Conservation (phyloP, 2,797 vertebrate species). For the Crypturellus tataupa region DNA sequence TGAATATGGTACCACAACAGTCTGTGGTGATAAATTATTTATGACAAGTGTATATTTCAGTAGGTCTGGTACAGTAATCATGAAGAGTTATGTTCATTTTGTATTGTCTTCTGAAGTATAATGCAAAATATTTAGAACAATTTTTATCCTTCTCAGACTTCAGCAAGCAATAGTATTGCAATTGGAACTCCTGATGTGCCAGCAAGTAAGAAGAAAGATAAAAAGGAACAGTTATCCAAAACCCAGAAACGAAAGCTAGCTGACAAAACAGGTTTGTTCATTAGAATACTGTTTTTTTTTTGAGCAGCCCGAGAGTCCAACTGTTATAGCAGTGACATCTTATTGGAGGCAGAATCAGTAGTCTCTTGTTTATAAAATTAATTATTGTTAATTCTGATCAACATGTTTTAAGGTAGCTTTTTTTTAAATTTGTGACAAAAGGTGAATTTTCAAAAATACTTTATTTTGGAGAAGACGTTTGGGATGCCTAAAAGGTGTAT, state of each 20-base stretch:
- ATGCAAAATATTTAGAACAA: background rate
- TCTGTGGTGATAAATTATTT: background rate
- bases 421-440: background rate
- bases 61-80: background rate
- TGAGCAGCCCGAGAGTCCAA: background rate
- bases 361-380: background rate
- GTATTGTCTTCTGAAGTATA: background rate
- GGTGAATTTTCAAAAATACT: background rate
- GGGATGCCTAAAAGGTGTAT: accelerated
- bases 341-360: background rate
- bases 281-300: background rate
- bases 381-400: background rate
- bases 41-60: background rate
- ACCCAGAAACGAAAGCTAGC: constrained; percentile 95
- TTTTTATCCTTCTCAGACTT: constrained; percentile 79
- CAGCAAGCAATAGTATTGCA: constrained; percentile 81
- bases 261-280: constrained; percentile 89
- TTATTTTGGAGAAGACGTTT: background rate
- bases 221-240: constrained; percentile 96
- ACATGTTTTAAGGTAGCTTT: background rate
- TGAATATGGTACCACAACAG: background rate
- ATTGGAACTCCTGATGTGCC: constrained; percentile 73
- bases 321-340: background rate
- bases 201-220: constrained; percentile 92
- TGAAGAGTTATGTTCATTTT: background rate